phyloP scores from a whole-genome alignment of 92 coral and sea anemone species.

The Nematostella vectensis region DNA sequence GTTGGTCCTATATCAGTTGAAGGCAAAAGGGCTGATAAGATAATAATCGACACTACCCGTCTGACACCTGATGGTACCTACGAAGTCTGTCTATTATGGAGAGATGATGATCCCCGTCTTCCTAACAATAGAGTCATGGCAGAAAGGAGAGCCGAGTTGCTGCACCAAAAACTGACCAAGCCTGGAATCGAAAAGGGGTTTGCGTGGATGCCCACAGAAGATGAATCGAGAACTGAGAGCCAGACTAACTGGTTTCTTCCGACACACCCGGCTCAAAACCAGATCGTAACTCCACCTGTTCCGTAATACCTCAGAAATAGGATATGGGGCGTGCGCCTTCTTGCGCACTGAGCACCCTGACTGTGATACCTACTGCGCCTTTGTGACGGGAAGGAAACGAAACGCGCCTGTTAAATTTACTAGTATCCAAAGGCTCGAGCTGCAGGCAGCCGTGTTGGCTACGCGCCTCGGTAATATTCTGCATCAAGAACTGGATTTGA shows the following conservation, averaged over 20 bases:
- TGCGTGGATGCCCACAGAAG: constrained; percentile 35
- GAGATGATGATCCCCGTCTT: constrained; percentile 6
- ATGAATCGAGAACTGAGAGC: constrained; percentile 17
- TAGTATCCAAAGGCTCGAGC: constrained; percentile 24
- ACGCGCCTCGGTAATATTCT: constrained; percentile 8
- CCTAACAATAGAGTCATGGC: constrained; percentile 22
- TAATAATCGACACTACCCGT: constrained; percentile 23
- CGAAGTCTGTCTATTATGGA: constrained; percentile 39
- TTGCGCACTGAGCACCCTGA: constrained; percentile 19
- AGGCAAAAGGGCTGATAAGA: constrained; percentile 16
- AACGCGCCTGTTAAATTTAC: constrained; percentile 22
- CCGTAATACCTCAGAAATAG: constrained; percentile 31
- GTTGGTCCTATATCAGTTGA: constrained; percentile 19
- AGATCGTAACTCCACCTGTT: constrained; percentile 26
- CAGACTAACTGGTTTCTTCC: constrained; percentile 22
- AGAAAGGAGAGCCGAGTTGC: constrained; percentile 14
- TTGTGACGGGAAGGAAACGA: constrained; percentile 24
- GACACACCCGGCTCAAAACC: background rate
- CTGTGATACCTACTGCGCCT: constrained; percentile 18
- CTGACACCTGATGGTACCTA: constrained; percentile 16
- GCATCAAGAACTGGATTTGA: constrained; percentile 12
- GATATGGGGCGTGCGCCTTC: constrained; percentile 24
- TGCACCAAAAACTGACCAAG: constrained; percentile 21
- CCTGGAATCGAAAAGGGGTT: constrained; percentile 25
- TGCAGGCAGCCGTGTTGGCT: constrained; percentile 26